These are phyloP conservation scores for Harpegnathos saltator DNA, from an alignment of 1,140 invertebrate species.

Conservation along the genomic window DNA sequence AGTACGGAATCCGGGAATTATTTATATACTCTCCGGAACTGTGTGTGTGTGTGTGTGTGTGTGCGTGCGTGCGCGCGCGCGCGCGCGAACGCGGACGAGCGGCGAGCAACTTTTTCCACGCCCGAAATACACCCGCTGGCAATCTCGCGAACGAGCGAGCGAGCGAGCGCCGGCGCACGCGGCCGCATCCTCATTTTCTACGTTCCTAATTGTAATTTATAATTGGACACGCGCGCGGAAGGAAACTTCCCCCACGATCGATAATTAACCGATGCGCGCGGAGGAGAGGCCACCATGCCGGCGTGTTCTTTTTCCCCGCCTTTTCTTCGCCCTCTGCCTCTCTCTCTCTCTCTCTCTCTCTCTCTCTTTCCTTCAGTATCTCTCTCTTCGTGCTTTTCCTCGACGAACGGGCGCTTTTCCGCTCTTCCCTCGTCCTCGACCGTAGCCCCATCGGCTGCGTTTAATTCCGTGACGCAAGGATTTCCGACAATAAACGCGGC, in stretches of 20 bases:
- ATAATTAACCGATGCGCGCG: slow-evolving; percentile 53
- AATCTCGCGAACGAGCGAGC: slow-evolving; percentile 2
- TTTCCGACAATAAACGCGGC: too few relatives aligned
- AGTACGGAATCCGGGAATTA: slow-evolving; percentile 32
- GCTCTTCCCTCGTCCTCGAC: neutral
- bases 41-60: too few relatives aligned
- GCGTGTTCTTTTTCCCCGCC: slow-evolving; percentile 14
- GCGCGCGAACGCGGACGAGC: slow-evolving; percentile 4
- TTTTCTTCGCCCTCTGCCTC: slow-evolving; percentile 12
- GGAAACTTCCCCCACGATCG: slow-evolving; percentile 44
- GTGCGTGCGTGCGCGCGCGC: too few relatives aligned
- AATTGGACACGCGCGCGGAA: slow-evolving; percentile 45
- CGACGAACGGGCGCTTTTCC: neutral
- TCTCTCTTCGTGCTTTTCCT: neutral
- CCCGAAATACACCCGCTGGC: slow-evolving; percentile 32
- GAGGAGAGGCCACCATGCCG: neutral
- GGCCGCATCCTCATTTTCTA: slow-evolving; percentile 46
- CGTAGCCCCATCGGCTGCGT: too few relatives aligned
- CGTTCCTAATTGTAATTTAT: slow-evolving; percentile 62
- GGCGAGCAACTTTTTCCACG: slow-evolving; percentile 34
- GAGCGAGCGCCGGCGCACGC: neutral
- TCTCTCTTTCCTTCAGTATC: too few relatives aligned
- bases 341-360: too few relatives aligned
- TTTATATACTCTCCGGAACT: slow-evolving; percentile 43
- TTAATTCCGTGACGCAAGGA: neutral